These are phyloP conservation scores for Cynoglossus semilaevis DNA, from an alignment of 2,113 vertebrate species.

Conservation along the genomic window DNA sequence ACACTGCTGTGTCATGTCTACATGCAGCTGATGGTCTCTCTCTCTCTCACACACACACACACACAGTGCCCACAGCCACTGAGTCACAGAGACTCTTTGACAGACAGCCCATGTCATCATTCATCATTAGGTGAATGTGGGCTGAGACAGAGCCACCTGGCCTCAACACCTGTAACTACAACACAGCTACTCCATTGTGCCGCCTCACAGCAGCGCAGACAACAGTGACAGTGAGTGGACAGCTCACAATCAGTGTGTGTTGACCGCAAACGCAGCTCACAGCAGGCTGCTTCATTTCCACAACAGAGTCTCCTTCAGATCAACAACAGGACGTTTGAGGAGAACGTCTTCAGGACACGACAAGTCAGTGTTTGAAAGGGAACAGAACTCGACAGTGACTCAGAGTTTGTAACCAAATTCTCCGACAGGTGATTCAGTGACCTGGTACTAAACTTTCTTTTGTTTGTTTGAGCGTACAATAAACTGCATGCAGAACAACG, in stretches of 20 bases:
- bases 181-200: slow-evolving; percentile 53
- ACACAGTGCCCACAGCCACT: slow-evolving; percentile 19
- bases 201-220: slow-evolving; percentile 17
- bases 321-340: background rate
- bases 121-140: slow-evolving; percentile 21
- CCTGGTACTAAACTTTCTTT: background rate
- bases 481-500: background rate
- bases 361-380: slow-evolving; percentile 13
- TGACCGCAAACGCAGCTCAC: slow-evolving; percentile 18
- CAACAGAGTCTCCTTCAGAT: slow-evolving; percentile 21
- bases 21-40: too few relatives aligned
- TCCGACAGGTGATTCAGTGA: background rate
- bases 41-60: background rate
- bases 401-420: slow-evolving; percentile 1
- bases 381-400: slow-evolving; percentile 5
- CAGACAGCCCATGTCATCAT: slow-evolving; percentile 48
- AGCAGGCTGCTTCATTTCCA: slow-evolving; percentile 23
- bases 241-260: slow-evolving; percentile 40
- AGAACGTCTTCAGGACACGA: slow-evolving; percentile 7
- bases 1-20: too few relatives aligned
- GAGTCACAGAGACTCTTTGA: slow-evolving; percentile 42
- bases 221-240: slow-evolving; percentile 42
- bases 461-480: background rate
- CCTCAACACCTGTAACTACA: slow-evolving; percentile 54
- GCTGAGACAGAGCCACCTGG: slow-evolving; percentile 54